phyloP scores from a whole-genome alignment of 2,797 vertebrate genomes.

The Loriculus beryllinus region DNA sequence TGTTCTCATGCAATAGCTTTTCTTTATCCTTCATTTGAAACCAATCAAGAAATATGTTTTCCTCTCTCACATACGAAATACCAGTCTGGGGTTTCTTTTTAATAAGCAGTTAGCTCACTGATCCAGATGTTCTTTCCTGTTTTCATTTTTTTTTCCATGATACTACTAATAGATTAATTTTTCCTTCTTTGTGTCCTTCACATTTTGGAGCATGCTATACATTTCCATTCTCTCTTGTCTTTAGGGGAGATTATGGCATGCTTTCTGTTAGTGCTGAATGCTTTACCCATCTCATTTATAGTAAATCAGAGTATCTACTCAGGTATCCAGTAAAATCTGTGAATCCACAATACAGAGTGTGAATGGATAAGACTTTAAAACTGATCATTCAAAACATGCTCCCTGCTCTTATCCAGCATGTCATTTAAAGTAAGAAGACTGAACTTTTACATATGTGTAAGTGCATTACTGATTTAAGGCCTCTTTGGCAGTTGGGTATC shows the following conservation, averaged over 20 bases:
- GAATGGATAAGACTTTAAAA: not conserved
- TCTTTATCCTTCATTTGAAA: slow-evolving; percentile 65
- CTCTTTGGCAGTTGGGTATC: not conserved
- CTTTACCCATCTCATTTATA: not conserved
- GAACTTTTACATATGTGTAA: not conserved
- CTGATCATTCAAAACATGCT: not conserved
- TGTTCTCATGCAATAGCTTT: slow-evolving; percentile 49
- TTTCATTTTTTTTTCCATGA: not conserved
- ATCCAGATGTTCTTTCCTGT: slow-evolving; percentile 26
- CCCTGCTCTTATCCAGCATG: not conserved
- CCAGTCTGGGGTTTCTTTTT: not conserved
- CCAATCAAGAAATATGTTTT: slow-evolving; percentile 28
- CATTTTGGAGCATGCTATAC: not conserved
- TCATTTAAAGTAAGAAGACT: not conserved
- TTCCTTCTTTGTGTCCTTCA: not conserved
- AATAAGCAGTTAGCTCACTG: slow-evolving; percentile 9
- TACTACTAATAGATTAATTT: slow-evolving; percentile 20
- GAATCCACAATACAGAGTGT: not conserved
- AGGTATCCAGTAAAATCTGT: not conserved
- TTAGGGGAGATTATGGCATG: not conserved
- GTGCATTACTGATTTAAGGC: not conserved
- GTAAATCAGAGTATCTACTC: not conserved
- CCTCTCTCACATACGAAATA: not conserved
- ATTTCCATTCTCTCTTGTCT: not conserved
- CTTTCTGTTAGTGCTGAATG: not conserved